Base-by-base conservation (phyloP, 2,797 vertebrate genomes). In the Aplochiton taeniatus region DNA sequence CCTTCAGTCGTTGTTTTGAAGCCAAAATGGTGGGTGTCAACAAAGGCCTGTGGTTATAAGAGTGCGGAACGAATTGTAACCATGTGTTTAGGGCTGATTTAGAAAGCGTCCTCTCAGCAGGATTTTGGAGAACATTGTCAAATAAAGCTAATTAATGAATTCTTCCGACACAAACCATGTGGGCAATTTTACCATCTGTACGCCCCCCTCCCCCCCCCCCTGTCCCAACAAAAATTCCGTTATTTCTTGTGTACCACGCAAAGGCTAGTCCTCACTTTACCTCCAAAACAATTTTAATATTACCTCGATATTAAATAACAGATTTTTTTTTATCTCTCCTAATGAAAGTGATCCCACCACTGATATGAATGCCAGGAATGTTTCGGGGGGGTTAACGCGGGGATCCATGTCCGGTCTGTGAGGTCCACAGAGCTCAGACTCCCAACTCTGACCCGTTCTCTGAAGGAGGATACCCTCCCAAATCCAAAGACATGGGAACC, bases 401-500 rank as follows among this genome's bases (percentile, higher is more conserved):
- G 58, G 44, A 19, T 12, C n/a, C 41, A 43, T 67, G 41, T 42
- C 50, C 4, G 0, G 69, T 42, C 17, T 0, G 16, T 19, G 44
- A 46, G 19, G 42, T 69, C 45, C 45, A 43, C 61, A 80, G 53
- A 17, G 8, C 17, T 47, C 1, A 7, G 19, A 66, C 59, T 67
- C 62, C n/a, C 4, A 50, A 13, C 71, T 31, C 52, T 51, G 61
- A 51, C 70, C 56, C 44, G 54, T 42, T 64, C 61, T 70, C 70
- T 57, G 59, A 0, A 3, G 59, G 0, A 1, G 65, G 58, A 45
- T 60, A 75, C 17, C 65, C 68, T 78, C 75, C 68, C 74, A n/a
- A 42, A 55, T 14, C 46, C 18, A 69, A 65, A 7, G 8, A 73
- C 73, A 72, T 86, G 82, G 68, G 78, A 87, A 76, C 57, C 44